Evolutionary conservation across 2,113 vertebrate species (phyloP).

Genomic region (Tragelaphus scriptus): DNA sequence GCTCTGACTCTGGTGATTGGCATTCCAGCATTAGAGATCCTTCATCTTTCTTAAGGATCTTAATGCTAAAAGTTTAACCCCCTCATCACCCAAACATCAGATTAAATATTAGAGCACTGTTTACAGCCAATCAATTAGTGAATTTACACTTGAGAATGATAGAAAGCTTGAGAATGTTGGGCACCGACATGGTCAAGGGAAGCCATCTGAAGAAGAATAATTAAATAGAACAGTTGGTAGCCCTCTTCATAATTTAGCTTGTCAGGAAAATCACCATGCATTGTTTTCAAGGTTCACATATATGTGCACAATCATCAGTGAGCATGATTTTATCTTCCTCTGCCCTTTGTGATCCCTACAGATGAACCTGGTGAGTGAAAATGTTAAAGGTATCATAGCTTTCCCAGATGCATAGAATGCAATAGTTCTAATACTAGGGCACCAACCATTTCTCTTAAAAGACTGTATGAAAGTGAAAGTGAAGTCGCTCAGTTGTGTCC

Average conservation of each 20-base stretch:
- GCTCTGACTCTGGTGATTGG: not conserved
- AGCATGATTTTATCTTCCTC: not conserved
- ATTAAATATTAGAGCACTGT: not conserved
- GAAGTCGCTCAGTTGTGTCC: not conserved
- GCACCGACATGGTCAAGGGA: not conserved
- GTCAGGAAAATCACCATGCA: not conserved
- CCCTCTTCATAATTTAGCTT: not conserved
- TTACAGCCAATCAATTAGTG: not conserved
- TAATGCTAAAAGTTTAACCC: not conserved
- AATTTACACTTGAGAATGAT: not conserved
- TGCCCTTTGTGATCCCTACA: not conserved
- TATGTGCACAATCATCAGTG: not conserved
- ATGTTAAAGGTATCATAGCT: not conserved
- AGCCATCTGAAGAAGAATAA: not conserved
- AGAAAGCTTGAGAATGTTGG: not conserved
- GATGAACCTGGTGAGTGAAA: not conserved
- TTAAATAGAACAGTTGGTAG: not conserved
- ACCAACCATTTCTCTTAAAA: not conserved
- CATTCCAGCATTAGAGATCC: not conserved
- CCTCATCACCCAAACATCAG: not conserved
- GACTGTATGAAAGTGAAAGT: not conserved
- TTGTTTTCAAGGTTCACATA: not conserved
- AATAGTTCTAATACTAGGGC: not conserved
- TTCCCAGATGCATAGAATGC: too few species aligned
- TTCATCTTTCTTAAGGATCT: not conserved